Evolutionary conservation across 2,113 vertebrate genomes (phyloP).

Genomic region (Taxidea taxus): DNA sequence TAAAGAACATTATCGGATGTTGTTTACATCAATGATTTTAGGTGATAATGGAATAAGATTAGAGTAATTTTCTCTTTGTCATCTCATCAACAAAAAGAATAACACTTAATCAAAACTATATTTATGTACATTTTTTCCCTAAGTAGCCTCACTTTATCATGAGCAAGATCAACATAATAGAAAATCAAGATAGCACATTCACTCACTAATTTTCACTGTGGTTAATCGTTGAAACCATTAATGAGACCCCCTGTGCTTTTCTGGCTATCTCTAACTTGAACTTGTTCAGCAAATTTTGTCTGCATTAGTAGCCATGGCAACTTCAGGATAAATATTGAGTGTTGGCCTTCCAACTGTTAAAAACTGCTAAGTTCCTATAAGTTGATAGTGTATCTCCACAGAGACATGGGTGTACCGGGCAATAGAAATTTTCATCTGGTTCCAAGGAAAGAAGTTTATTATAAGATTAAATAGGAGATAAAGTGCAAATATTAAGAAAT

Average conservation of each 20-base stretch:
- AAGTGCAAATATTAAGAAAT: slow-evolving; percentile 44
- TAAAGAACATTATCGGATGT: not conserved
- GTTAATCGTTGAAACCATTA: slow-evolving; percentile 59
- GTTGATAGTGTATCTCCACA: not conserved
- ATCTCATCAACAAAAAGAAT: not conserved
- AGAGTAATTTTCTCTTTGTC: not conserved
- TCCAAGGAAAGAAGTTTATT: not conserved
- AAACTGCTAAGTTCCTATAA: slow-evolving; percentile 49
- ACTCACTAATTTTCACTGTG: slow-evolving; percentile 56
- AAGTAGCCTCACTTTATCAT: slow-evolving; percentile 37
- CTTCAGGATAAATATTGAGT: slow-evolving; percentile 67
- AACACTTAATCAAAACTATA: not conserved
- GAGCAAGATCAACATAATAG: slow-evolving; percentile 37
- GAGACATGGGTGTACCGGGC: not conserved
- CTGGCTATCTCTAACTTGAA: slow-evolving; percentile 43
- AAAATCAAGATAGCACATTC: slow-evolving; percentile 41
- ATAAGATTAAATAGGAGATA: slow-evolving; percentile 43
- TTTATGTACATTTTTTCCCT: not conserved
- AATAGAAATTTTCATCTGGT: slow-evolving; percentile 12
- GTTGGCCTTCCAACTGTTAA: slow-evolving; percentile 59
- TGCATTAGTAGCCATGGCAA: slow-evolving; percentile 76
- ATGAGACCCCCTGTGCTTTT: slow-evolving; percentile 63
- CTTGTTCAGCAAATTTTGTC: slow-evolving; percentile 63
- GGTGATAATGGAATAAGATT: not conserved
- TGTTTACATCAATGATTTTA: not conserved